These are phyloP conservation scores for Tinamus guttatus DNA, from an alignment of 2,113 vertebrate genomes.

Conservation along the genomic window DNA sequence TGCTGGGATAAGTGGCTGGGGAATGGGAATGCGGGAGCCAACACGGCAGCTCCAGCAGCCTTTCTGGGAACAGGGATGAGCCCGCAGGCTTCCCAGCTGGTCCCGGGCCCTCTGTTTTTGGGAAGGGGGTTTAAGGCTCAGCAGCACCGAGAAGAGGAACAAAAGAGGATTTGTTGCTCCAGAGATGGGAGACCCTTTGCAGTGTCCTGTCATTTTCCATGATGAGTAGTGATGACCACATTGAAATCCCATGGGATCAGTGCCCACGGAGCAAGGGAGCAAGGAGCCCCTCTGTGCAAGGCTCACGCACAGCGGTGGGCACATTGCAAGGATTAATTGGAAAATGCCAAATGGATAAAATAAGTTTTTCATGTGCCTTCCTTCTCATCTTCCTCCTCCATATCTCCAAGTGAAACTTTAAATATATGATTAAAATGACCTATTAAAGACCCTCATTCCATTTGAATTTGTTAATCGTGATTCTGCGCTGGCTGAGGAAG, in stretches of 20 bases:
- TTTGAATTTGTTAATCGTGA: constrained; percentile 31
- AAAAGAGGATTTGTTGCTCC: not conserved
- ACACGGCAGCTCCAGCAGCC: not conserved
- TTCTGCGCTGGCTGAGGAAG: not conserved
- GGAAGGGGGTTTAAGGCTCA: not conserved
- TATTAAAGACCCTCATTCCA: constrained; percentile 26
- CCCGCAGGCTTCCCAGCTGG: not conserved
- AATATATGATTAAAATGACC: constrained; percentile 27
- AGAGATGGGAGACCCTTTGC: not conserved
- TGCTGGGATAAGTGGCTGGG: constrained; percentile 12
- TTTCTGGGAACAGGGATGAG: not conserved
- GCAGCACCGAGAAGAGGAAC: rapidly evolving
- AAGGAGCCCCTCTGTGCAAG: not conserved
- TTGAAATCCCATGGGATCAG: rapidly evolving
- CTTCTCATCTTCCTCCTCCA: not conserved
- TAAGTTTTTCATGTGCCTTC: not conserved
- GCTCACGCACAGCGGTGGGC: rapidly evolving
- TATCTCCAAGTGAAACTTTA: constrained; percentile 22
- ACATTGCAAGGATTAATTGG: rapidly evolving
- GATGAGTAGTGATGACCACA: rapidly evolving
- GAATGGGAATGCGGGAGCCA: not conserved
- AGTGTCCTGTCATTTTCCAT: not conserved
- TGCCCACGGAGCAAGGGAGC: rapidly evolving
- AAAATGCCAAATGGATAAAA: not conserved
- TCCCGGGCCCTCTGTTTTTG: not conserved